Percentiles rank a stretch among this genome's conserved stretches.
phyloP scores from a whole-genome alignment of 1,140 invertebrate genomes.

The Hyposmocoma kahamanoa region DNA sequence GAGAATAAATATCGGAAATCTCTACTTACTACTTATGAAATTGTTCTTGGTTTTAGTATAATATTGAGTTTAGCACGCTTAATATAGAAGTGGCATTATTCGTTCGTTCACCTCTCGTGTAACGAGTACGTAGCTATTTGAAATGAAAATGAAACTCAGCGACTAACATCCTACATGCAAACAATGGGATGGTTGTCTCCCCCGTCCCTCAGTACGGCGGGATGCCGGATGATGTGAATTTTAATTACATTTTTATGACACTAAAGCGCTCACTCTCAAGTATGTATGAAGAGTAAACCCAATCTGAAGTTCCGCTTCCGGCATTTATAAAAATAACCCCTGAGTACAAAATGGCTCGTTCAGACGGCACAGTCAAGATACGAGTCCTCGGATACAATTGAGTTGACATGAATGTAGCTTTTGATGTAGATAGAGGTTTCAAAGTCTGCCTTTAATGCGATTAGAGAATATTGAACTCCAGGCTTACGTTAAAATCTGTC shows the following conservation, averaged over 20 bases:
- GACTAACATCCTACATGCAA: slow-evolving; percentile 21
- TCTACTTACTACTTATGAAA: too few relatives aligned
- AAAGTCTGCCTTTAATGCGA: not conserved
- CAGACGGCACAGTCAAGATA: not conserved
- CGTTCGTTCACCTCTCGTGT: slow-evolving; percentile 8
- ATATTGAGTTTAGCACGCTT: too few relatives aligned
- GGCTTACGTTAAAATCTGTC: too few relatives aligned
- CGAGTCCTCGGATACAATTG: not conserved
- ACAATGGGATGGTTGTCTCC: slow-evolving; percentile 56
- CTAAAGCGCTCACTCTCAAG: slow-evolving; percentile 55
- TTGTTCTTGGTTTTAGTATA: too few relatives aligned
- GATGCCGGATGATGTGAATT: slow-evolving; percentile 55
- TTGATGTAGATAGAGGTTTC: not conserved
- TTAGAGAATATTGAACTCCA: not conserved
- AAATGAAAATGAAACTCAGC: slow-evolving; percentile 19
- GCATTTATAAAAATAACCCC: slow-evolving; percentile 51
- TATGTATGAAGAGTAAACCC: slow-evolving; percentile 59
- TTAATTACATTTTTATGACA: slow-evolving; percentile 72
- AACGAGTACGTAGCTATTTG: slow-evolving; percentile 7
- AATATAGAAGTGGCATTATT: too few relatives aligned
- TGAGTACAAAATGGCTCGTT: slow-evolving; percentile 15
- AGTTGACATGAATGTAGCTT: not conserved
- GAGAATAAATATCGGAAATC: too few relatives aligned
- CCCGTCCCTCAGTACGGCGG: slow-evolving; percentile 26
- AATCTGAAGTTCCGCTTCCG: slow-evolving; percentile 52